Evolutionary conservation across 1,140 invertebrate species (phyloP).

Genomic region (Cardiocondyla obscurior): DNA sequence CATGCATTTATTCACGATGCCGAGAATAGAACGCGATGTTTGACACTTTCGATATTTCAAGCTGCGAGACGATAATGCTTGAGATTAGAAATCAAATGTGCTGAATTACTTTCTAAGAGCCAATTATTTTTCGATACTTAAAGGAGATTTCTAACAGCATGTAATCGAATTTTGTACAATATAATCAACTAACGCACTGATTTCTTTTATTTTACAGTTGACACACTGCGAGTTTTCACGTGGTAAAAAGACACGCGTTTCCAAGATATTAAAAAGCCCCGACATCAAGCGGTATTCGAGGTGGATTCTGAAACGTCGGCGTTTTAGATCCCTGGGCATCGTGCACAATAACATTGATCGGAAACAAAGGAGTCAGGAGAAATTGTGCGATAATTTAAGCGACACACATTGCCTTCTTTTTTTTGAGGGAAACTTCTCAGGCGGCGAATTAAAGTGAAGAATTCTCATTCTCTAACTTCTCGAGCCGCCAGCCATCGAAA

Average conservation of each 20-base stretch:
- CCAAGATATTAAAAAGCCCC: slow-evolving; percentile 29
- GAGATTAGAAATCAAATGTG: slow-evolving; percentile 8
- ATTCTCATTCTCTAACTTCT: not conserved
- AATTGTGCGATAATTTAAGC: slow-evolving; percentile 13
- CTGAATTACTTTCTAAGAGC: not conserved
- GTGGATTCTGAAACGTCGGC: slow-evolving; percentile 53
- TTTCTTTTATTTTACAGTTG: slow-evolving; percentile 62
- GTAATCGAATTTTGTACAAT: not conserved
- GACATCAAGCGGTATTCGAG: slow-evolving; percentile 47
- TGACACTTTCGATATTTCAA: not conserved
- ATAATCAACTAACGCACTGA: not conserved
- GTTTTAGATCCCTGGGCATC: slow-evolving; percentile 46
- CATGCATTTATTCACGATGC: not conserved
- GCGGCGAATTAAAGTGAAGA: slow-evolving; percentile 8
- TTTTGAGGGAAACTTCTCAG: slow-evolving; percentile 12
- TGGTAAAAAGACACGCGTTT: slow-evolving; percentile 33
- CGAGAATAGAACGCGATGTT: not conserved
- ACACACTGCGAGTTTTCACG: slow-evolving; percentile 48
- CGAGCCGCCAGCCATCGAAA: not conserved
- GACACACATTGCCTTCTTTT: not conserved
- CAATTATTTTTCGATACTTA: not conserved
- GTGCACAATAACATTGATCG: slow-evolving; percentile 40
- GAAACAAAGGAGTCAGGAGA: not conserved
- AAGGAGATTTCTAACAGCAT: not conserved
- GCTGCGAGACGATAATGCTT: not conserved